Conservation (phyloP, 2,113 vertebrate genomes). For the Xerus inauris region DNA sequence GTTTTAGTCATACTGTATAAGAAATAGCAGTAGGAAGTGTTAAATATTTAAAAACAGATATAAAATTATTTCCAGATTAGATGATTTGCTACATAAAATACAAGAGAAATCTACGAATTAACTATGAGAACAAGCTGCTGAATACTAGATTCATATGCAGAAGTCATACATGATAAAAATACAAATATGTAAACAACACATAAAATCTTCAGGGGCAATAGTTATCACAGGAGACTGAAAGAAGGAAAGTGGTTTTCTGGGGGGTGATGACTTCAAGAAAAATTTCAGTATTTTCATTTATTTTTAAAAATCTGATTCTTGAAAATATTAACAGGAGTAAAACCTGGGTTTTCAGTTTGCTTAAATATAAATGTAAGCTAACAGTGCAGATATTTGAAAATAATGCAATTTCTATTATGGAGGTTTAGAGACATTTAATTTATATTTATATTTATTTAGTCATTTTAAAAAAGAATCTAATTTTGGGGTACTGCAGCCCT, state of each 20-base stretch:
- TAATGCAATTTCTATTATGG: background rate
- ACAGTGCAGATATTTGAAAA: background rate
- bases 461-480: background rate
- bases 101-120: background rate
- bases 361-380: background rate
- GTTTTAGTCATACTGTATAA: background rate
- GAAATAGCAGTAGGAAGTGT: background rate
- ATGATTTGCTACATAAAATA: background rate
- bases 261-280: background rate
- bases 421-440: background rate
- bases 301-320: background rate
- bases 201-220: background rate
- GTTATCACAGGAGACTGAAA: background rate
- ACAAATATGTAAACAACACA: background rate
- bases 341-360: background rate
- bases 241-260: background rate
- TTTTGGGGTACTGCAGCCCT: background rate
- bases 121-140: background rate
- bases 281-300: slow-evolving; percentile 19
- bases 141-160: background rate
- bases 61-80: background rate
- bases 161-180: background rate
- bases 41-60: background rate
- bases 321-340: slow-evolving; percentile 31
- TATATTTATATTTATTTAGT: background rate